Evolutionary conservation across 1,140 invertebrate genomes (phyloP).

Genomic region (Bombus turneri): DNA sequence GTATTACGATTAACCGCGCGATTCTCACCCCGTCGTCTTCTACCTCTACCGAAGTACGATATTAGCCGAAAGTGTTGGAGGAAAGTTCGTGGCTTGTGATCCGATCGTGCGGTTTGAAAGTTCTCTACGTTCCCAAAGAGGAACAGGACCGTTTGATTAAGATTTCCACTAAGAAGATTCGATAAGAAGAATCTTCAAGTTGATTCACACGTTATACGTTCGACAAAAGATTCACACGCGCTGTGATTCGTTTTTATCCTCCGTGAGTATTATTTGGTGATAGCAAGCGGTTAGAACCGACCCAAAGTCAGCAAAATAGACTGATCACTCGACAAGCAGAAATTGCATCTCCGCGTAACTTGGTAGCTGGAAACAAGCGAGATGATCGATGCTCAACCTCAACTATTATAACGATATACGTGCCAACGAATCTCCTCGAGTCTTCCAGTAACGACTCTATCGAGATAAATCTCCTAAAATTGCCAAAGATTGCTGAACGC

Average conservation of each 20-base stretch:
- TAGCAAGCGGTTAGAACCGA: neutral
- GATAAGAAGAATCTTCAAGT: neutral
- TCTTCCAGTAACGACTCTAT: neutral
- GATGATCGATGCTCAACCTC: neutral
- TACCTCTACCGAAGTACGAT: neutral
- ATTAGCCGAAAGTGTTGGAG: neutral
- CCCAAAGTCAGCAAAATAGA: too few species aligned
- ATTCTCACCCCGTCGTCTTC: neutral
- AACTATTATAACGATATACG: neutral
- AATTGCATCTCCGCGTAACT: neutral
- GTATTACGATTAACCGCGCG: neutral
- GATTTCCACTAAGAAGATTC: too few species aligned
- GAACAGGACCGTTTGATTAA: too few species aligned
- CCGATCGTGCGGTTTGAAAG: neutral
- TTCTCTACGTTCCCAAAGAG: too few species aligned
- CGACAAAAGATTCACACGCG: neutral
- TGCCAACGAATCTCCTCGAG: neutral
- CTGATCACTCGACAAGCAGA: neutral
- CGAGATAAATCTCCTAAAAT: neutral
- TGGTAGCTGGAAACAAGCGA: neutral
- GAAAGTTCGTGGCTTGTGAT: neutral
- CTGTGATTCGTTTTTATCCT: neutral
- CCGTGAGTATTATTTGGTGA: neutral
- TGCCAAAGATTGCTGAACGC: neutral
- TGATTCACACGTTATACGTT: neutral